Conservation (phyloP, 2,113 vertebrate genomes). For the Epinephelus lanceolatus region DNA sequence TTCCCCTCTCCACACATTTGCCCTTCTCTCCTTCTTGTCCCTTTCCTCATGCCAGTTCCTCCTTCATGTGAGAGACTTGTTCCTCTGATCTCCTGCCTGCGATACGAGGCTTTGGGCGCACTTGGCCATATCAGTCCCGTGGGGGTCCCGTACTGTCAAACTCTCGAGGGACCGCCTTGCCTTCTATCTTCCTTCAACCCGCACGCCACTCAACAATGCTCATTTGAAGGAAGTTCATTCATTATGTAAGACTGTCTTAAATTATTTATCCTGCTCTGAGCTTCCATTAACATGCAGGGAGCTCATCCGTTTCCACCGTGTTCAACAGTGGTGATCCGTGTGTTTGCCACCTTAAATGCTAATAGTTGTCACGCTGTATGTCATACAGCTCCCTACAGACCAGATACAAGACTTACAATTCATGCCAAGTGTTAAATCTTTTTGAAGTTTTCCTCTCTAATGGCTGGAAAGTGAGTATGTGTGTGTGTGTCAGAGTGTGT, state of each 20-base stretch:
- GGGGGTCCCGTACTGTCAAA: slow-evolving; percentile 29
- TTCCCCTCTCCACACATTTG: neutral
- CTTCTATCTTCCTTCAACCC: slow-evolving; percentile 53
- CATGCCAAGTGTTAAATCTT: slow-evolving; percentile 36
- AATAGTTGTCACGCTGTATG: slow-evolving; percentile 30
- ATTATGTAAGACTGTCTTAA: slow-evolving; percentile 72
- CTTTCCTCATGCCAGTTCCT: slow-evolving; percentile 39
- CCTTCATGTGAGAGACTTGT: slow-evolving; percentile 22
- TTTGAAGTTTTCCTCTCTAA: slow-evolving; percentile 27
- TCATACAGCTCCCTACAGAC: slow-evolving; percentile 49
- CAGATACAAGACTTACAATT: slow-evolving; percentile 43
- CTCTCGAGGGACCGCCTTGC: slow-evolving; percentile 28
- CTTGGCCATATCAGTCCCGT: slow-evolving; percentile 41
- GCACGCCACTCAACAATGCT: slow-evolving; percentile 51
- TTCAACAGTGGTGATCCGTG: slow-evolving; percentile 33
- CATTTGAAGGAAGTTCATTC: slow-evolving; percentile 69
- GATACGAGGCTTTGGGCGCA: slow-evolving; percentile 44
- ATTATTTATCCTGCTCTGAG: slow-evolving; percentile 67
- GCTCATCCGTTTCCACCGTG: slow-evolving; percentile 42
- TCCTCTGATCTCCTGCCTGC: slow-evolving; percentile 69
- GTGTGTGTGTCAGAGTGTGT: slow-evolving; percentile 16
- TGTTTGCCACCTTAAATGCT: slow-evolving; percentile 60
- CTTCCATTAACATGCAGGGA: slow-evolving; percentile 52
- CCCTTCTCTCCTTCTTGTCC: slow-evolving; percentile 15
- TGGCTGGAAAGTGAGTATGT: neutral